These are phyloP conservation scores for Champsocephalus esox DNA, from an alignment of 2,797 vertebrate species.

Conservation along the genomic window DNA sequence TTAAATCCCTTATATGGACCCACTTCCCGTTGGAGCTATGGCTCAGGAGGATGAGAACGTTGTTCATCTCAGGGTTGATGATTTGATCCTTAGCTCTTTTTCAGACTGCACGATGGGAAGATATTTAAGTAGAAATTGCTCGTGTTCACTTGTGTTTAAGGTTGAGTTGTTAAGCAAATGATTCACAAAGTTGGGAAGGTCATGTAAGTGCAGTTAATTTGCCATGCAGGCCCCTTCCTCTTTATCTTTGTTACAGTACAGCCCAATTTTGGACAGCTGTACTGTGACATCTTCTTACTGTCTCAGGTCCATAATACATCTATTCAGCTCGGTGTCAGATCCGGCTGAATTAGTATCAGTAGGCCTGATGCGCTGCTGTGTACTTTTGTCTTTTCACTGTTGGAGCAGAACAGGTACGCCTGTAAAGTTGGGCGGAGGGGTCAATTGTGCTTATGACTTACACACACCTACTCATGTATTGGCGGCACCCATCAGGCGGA, in stretches of 20 bases:
- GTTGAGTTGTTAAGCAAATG: background rate
- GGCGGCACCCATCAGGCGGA: background rate
- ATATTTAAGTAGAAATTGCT: background rate
- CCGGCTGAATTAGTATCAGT: background rate
- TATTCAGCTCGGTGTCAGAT: background rate
- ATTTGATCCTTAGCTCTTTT: background rate
- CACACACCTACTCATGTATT: background rate
- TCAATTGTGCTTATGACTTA: background rate
- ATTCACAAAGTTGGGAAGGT: background rate
- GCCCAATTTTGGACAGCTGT: background rate
- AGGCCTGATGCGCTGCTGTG: background rate
- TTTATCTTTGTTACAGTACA: background rate
- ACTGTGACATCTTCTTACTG: background rate
- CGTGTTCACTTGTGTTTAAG: too few relatives aligned
- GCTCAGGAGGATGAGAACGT: background rate
- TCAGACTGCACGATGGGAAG: background rate
- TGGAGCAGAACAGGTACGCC: too few relatives aligned
- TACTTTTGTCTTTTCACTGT: too few relatives aligned
- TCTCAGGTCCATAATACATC: background rate
- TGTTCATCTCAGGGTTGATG: background rate
- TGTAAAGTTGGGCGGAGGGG: too few relatives aligned
- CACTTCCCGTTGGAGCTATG: background rate
- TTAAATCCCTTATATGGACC: background rate
- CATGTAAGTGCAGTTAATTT: background rate
- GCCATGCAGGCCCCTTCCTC: background rate